Evolutionary conservation across 2,113 vertebrate species (phyloP), one percentile per base, ranked within the genome.

Genomic region (Australoheros scitulus): DNA sequence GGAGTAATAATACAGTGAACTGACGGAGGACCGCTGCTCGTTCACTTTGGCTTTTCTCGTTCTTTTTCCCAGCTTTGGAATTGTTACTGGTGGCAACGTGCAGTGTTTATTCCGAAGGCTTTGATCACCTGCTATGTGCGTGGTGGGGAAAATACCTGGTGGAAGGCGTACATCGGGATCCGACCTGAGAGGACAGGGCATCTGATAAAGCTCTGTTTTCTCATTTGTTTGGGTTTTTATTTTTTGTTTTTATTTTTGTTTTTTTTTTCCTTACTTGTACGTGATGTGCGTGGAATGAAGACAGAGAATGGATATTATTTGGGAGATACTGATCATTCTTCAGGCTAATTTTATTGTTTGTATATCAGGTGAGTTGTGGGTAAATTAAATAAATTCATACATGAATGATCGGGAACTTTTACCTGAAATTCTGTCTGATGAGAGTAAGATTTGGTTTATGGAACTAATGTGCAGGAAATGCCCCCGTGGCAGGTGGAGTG

Each of bases 281-380:
- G 97, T 96, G 95, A 98, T 98, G 97, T 95, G 94, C 96, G 95
- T 98, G 97, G 97, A 97, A 98, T 98, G 97, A 99, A 96, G 95
- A 96, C 96, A 85, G 96, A 98, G 94, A 94, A 99, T 99, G 98
- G 98, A 99, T 98, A 96, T 99, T 96, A 96, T 98, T 96, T 99
- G 97, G 98, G 98, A 99, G 96, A 96, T 99, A 96, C 93, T 99
- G 93, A 95, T 99, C 94, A 96, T 99, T 94, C 97, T 99, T 95
- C 98, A 99, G 94, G 97, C 97, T 93, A 98, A 97, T 97, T 96
- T 98, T 92, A 97, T 99, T 93, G 96, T 99, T 95, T 97, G 97
- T 95, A 96, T 98, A 95, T 97, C 98, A 97, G 98, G 98, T 99
- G 97, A 85, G 96, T 91, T 78, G 15, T 61, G 87, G 87, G 83